Percentiles rank a stretch among this genome's conserved stretches.
phyloP scores from a whole-genome alignment of 2,797 vertebrate genomes.

The Pelodytes ibericus region DNA sequence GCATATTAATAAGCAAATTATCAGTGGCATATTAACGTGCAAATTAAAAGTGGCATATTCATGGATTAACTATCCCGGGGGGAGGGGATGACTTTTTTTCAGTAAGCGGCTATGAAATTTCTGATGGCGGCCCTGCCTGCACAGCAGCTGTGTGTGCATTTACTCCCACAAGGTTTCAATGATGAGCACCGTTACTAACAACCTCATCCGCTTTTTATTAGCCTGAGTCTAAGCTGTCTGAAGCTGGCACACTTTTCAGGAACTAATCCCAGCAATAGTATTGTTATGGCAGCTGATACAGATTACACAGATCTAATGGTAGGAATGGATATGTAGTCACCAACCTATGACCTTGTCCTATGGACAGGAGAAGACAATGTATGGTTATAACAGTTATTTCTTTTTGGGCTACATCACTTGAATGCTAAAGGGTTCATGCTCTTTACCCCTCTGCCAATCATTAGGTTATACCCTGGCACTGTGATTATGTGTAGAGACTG shows the following conservation, averaged over 20 bases:
- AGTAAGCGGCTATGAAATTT: no score
- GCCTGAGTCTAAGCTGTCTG: conserved; percentile 11
- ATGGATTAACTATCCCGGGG: no score
- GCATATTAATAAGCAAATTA: no score
- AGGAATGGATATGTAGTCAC: background rate
- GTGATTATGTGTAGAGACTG: background rate
- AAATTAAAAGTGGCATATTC: no score
- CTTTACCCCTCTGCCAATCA: background rate
- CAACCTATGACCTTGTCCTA: conserved; percentile 6
- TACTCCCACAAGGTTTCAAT: conserved; percentile 19
- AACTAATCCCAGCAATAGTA: conserved; percentile 10
- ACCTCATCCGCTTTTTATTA: conserved; percentile 11
- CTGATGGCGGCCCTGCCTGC: no score
- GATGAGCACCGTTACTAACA: conserved; percentile 40
- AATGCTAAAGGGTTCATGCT: background rate
- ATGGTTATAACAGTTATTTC: background rate
- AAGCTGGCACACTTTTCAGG: conserved; percentile 15
- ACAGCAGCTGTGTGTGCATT: conserved; percentile 17
- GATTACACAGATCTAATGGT: background rate
- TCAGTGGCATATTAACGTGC: no score
- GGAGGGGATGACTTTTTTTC: no score
- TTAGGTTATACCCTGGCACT: background rate
- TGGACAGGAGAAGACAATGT: background rate
- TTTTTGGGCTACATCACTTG: background rate
- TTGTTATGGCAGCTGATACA: conserved; percentile 18